Conservation (phyloP, 2,888 invertebrate species). For the Leptogaster cylindrica region DNA sequence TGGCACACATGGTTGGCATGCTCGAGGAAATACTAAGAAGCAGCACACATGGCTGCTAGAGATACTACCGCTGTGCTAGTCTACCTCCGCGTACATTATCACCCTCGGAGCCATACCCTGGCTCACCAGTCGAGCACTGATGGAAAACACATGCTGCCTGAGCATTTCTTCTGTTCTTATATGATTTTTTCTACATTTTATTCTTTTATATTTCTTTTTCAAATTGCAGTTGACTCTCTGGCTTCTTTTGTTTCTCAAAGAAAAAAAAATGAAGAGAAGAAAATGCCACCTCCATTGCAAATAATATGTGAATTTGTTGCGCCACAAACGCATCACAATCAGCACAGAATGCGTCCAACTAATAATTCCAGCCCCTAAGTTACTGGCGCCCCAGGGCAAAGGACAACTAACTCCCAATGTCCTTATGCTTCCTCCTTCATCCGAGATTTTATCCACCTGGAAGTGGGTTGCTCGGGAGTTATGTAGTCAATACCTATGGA, state of each 20-base stretch:
- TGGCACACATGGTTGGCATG: slow-evolving; percentile 26
- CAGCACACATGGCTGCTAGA: slow-evolving; percentile 6
- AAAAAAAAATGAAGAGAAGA: neutral
- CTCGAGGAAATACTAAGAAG: slow-evolving; percentile 34
- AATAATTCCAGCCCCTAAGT: no score
- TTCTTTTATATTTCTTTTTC: neutral
- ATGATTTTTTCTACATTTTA: neutral
- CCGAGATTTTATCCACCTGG: neutral
- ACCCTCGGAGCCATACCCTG: slow-evolving; percentile 13
- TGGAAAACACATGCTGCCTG: slow-evolving; percentile 37
- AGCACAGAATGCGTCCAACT: no score
- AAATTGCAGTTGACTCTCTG: neutral
- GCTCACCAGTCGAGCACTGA: slow-evolving; percentile 23
- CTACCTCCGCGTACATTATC: slow-evolving; percentile 25
- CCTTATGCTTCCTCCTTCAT: neutral
- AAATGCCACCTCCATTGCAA: no score
- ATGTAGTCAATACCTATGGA: slow-evolving; percentile 20
- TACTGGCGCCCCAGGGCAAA: no score
- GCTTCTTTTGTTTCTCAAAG: slow-evolving; percentile 31
- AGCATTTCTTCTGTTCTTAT: no score
- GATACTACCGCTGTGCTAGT: slow-evolving; percentile 1
- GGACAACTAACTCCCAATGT: neutral
- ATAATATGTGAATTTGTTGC: no score
- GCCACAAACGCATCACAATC: no score
- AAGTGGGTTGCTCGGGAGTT: neutral